Conservation (phyloP, 2,888 invertebrate species). For the Tipula helvola region DNA sequence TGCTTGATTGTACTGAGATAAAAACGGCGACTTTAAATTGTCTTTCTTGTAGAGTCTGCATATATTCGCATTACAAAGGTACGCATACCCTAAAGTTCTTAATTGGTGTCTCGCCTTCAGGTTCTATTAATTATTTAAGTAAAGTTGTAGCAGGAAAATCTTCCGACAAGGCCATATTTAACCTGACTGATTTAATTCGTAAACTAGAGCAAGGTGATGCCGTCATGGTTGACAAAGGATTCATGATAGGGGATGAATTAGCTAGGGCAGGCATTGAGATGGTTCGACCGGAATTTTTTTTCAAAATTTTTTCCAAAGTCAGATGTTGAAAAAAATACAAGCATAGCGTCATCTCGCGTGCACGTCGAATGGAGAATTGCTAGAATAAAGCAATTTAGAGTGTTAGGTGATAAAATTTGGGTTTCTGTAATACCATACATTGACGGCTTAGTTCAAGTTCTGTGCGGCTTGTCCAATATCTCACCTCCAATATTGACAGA, state of each 20-base stretch:
- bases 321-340: not conserved
- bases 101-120: not conserved
- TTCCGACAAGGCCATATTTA: not conserved
- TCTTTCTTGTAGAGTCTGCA: not conserved
- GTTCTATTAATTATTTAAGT: not conserved
- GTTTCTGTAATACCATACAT: not conserved
- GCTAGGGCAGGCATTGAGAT: constrained; percentile 7
- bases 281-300: not conserved
- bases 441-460: not conserved
- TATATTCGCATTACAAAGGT: not conserved
- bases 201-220: constrained; percentile 10
- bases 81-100: not conserved
- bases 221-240: constrained; percentile 11
- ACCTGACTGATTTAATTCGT: not conserved
- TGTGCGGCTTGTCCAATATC: not conserved
- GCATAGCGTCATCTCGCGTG: not conserved
- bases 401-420: not conserved
- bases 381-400: not conserved
- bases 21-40: too few species aligned
- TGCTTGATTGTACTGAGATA: too few species aligned
- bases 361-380: not conserved
- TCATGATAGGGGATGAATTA: constrained; percentile 10
- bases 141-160: not conserved
- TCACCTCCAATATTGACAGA: not conserved
- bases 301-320: not conserved